Percentiles rank a stretch among this genome's conserved stretches.
phyloP scores from a whole-genome alignment of 2,113 vertebrate species.

The Thinocorus orbignyianus region DNA sequence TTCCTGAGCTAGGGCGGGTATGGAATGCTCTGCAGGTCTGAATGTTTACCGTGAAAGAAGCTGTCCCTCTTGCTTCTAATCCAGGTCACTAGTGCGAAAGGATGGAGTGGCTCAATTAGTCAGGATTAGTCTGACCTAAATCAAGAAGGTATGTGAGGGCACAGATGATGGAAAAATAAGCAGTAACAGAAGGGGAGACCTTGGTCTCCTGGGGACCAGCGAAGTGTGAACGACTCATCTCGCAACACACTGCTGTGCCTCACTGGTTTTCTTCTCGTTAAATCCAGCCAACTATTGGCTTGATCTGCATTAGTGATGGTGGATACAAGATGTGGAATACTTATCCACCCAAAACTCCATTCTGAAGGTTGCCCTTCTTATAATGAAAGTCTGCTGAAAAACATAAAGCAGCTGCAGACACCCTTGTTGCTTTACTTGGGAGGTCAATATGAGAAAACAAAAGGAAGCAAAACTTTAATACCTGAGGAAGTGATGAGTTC shows the following conservation, averaged over 20 bases:
- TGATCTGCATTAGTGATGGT: not conserved
- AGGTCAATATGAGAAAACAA: not conserved
- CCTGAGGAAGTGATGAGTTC: not conserved
- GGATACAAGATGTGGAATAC: not conserved
- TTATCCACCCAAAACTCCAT: not conserved
- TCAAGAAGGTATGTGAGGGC: not conserved
- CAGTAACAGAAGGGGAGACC: not conserved
- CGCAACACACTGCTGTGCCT: not conserved
- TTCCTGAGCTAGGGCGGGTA: not conserved
- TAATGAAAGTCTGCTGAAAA: not conserved
- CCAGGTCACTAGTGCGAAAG: not conserved
- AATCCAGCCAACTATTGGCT: not conserved
- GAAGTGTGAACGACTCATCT: not conserved
- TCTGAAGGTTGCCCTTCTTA: not conserved
- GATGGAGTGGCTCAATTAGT: not conserved
- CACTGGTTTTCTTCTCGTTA: not conserved
- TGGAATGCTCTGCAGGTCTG: not conserved
- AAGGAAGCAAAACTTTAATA: not conserved
- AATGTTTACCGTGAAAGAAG: not conserved
- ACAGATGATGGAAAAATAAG: not conserved
- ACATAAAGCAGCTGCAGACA: not conserved
- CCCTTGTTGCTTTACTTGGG: not conserved
- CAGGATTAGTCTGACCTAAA: slow-evolving; percentile 55
- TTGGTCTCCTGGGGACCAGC: not conserved
- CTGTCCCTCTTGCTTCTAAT: not conserved